A percentile compares a stretch with the other conserved stretches of the same genome.
Evolutionary conservation across 1,140 invertebrate species (phyloP).

Genomic region (Physella acuta): DNA sequence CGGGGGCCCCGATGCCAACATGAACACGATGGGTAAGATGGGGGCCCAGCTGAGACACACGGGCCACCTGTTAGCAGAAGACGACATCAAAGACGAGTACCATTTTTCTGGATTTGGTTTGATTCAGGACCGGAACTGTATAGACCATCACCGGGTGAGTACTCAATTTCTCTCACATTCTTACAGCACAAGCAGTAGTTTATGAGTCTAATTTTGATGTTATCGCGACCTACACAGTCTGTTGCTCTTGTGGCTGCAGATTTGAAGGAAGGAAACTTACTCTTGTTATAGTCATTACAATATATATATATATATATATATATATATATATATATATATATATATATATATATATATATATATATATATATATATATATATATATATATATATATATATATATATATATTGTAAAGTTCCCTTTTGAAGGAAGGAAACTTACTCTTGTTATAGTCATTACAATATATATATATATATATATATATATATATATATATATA

Average conservation of each 20-base stretch:
- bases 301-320: neutral
- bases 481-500: neutral
- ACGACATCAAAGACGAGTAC: slow-evolving; percentile 13
- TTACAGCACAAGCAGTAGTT: too few relatives aligned
- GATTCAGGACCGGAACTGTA: neutral
- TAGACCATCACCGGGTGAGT: slow-evolving; percentile 12
- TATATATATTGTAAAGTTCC: too few relatives aligned
- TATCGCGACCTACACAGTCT: too few relatives aligned
- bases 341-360: neutral
- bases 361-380: neutral
- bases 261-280: neutral
- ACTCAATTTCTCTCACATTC: too few relatives aligned
- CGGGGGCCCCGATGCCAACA: slow-evolving; percentile 9
- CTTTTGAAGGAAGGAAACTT: neutral
- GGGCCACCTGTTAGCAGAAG: neutral
- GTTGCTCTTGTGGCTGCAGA: too few relatives aligned
- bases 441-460: neutral
- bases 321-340: neutral
- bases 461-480: neutral
- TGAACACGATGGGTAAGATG: slow-evolving; percentile 11
- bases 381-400: neutral
- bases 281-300: neutral
- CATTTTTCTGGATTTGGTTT: neutral
- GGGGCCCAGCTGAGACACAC: neutral
- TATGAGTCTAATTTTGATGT: too few relatives aligned